A percentile compares a stretch with the other conserved stretches of the same genome.
Conservation (phyloP, 2,888 invertebrate genomes). For the Nemoura dubitans region DNA sequence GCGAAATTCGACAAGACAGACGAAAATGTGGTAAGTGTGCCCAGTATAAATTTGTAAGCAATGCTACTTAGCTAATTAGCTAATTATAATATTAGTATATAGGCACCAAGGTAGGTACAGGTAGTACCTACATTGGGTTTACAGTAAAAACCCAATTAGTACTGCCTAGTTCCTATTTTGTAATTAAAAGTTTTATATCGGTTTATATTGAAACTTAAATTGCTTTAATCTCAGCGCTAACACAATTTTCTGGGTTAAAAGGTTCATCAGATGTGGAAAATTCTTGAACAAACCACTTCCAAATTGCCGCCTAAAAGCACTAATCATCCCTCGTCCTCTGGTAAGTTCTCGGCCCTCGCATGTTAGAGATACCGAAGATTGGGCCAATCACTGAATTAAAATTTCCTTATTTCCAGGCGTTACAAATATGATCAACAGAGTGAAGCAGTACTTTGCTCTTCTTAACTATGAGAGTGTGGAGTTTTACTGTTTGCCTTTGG, state of each 20-base stretch:
- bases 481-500: constrained; percentile 57
- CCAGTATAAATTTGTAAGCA: too few relatives aligned
- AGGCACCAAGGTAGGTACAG: too few relatives aligned
- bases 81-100: too few relatives aligned
- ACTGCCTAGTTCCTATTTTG: too few relatives aligned
- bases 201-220: too few relatives aligned
- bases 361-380: background rate
- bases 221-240: too few relatives aligned
- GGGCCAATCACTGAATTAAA: too few relatives aligned
- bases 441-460: constrained; percentile 57
- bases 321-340: background rate
- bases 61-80: too few relatives aligned
- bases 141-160: too few relatives aligned
- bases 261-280: constrained; percentile 29
- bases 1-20: constrained; percentile 57
- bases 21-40: constrained; percentile 56
- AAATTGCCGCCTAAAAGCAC: background rate
- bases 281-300: background rate
- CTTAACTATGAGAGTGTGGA: constrained; percentile 57
- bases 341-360: background rate
- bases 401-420: background rate
- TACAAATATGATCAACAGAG: constrained; percentile 53
- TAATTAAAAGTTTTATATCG: too few relatives aligned
- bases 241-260: background rate
- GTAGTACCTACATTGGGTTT: too few relatives aligned